phyloP scores from a whole-genome alignment of 2,113 vertebrate genomes.

The Siniperca knerii region DNA sequence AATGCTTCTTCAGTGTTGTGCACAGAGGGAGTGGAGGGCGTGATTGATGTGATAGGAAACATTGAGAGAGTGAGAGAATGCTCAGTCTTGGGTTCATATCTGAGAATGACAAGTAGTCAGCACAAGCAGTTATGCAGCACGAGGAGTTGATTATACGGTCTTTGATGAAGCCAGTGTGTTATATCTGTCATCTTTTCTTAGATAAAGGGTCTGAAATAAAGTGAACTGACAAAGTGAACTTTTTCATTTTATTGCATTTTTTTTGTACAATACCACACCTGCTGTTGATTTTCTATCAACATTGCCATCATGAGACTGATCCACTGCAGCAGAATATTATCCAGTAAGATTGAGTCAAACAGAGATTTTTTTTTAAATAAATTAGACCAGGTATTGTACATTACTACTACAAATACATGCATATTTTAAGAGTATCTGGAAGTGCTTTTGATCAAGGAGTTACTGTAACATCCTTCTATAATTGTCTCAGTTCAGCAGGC shows the following conservation, averaged over 20 bases:
- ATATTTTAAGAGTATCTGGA: neutral
- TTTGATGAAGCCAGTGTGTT: neutral
- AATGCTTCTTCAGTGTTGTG: conserved; percentile 83
- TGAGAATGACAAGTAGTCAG: conserved; percentile 76
- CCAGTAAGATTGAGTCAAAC: neutral
- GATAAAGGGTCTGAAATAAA: conserved; percentile 36
- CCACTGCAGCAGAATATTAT: neutral
- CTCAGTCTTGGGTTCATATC: conserved; percentile 79
- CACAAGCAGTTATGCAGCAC: neutral
- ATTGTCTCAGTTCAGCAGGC: neutral
- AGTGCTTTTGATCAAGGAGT: conserved; percentile 30
- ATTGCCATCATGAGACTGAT: neutral
- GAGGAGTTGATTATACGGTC: neutral
- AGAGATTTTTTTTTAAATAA: neutral
- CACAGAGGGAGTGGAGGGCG: conserved; percentile 80
- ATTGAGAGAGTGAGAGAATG: conserved; percentile 87
- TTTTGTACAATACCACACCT: conserved; percentile 23
- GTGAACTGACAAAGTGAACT: neutral
- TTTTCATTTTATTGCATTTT: conserved; percentile 35
- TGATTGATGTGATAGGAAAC: conserved; percentile 82
- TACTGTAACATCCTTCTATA: neutral
- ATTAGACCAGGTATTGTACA: neutral
- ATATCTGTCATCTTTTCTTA: too few relatives aligned
- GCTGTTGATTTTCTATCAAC: conserved; percentile 10
- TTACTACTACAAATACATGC: neutral